Base-by-base conservation (phyloP, 2,888 invertebrate species). In the Lissonota sp. region DNA sequence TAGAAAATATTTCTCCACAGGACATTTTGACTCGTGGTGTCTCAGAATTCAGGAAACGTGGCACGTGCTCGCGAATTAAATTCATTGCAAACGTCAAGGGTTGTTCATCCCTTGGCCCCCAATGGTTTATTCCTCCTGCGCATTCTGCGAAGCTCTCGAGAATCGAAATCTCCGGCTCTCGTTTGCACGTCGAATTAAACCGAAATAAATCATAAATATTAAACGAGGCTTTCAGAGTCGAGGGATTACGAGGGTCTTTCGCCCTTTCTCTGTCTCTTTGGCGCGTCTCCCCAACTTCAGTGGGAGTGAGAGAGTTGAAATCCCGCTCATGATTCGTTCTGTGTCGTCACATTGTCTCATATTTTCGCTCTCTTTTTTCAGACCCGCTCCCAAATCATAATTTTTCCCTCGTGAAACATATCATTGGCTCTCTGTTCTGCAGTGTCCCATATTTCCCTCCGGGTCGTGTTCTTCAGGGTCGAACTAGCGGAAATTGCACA, bases 151-250 rank as follows among this genome's bases (percentile, higher is more conserved):
- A 75, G 67, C 75, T 53, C 76, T 77, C 70, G 66, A 57, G 70
- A 86, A 86, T 88, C 85, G 84, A 87, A 88, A 88, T 83, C 84
- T 26, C 26, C 84, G 80, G 82, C 85, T 88, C 88, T 90, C 88
- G 90, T 90, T 91, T 91, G 90, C 90, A 87, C 91, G 89, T 90
- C 89, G 89, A 90, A 91, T 91, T 91, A 92, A 92, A 92, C 89
- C 88, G 90, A 92, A 91, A 92, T 92, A 92, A 92, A 92, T 92
- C 92, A 92, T 92, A 92, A 92, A 92, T 92, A 92, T 92, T 92
- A 91, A 92, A 92, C 90, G 92, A 91, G 91, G 90, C 91, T 91
- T 91, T 90, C 89, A 88, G 83, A 82, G 87, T 88, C 87, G 84
- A 77, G 88, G 89, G 90, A 92, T 92, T 91, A 91, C 86, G 88